These are phyloP conservation scores for Petrocephalus microphthalmus DNA, from an alignment of 2,113 vertebrate species.

Conservation along the genomic window DNA sequence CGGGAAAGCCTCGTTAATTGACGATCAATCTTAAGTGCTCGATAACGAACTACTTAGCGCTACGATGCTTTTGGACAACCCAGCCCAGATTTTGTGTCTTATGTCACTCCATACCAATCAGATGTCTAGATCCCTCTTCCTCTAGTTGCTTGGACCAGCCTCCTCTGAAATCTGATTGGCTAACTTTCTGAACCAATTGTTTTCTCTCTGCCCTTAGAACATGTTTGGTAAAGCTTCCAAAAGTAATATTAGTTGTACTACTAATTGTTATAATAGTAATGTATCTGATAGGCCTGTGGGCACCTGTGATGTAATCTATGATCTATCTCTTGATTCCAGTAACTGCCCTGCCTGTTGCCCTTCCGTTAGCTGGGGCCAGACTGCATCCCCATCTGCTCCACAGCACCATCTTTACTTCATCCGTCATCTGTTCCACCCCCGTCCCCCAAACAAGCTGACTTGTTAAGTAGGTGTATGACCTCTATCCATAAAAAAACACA, in stretches of 20 bases:
- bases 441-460: not conserved
- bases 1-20: no score
- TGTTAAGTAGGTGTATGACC: slow-evolving; percentile 10
- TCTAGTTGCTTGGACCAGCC: no score
- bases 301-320: not conserved
- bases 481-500: not conserved
- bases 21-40: no score
- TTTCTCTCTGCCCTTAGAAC: no score
- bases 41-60: no score
- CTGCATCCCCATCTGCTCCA: not conserved
- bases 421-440: not conserved
- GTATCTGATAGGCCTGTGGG: not conserved
- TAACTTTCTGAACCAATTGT: no score
- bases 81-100: no score
- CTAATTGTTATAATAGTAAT: not conserved
- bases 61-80: no score
- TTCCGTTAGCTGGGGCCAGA: not conserved
- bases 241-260: not conserved
- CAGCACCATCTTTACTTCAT: not conserved
- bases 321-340: not conserved
- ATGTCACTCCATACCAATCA: no score
- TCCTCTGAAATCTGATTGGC: no score
- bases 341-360: not conserved
- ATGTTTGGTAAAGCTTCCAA: no score
- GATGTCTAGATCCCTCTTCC: no score